phyloP scores from a whole-genome alignment of 2,888 invertebrate species.

The Polietes domitor region DNA sequence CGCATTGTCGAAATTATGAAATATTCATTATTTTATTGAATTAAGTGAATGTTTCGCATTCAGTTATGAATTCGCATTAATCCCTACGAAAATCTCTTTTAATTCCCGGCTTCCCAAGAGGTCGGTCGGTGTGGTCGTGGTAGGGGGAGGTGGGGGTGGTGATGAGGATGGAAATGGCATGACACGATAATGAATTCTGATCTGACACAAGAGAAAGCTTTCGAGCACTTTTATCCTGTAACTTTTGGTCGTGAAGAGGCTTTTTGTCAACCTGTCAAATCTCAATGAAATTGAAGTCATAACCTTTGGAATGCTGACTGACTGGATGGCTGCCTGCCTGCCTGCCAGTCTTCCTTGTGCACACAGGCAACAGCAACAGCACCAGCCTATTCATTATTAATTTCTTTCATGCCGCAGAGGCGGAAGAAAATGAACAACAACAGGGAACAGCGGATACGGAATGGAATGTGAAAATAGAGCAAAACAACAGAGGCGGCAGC shows the following conservation, averaged over 20 bases:
- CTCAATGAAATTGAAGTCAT: slow-evolving; percentile 23
- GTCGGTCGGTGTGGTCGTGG: no score
- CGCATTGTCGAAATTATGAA: no score
- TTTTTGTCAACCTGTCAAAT: slow-evolving; percentile 39
- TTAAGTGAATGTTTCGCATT: neutral
- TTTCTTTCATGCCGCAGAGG: neutral
- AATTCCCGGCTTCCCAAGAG: slow-evolving; percentile 1
- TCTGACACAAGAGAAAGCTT: slow-evolving; percentile 11
- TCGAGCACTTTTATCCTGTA: slow-evolving; percentile 13
- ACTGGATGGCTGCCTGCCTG: no score
- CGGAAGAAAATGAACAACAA: slow-evolving; percentile 26
- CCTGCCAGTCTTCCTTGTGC: no score
- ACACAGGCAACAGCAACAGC: no score
- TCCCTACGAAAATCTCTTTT: slow-evolving; percentile 3
- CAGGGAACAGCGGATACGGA: slow-evolving; percentile 17
- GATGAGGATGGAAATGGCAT: neutral
- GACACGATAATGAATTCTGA: slow-evolving; percentile 32
- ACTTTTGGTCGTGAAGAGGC: slow-evolving; percentile 15
- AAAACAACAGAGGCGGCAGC: neutral
- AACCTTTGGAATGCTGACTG: slow-evolving; percentile 14
- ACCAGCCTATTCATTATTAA: slow-evolving; percentile 19
- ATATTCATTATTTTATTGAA: neutral
- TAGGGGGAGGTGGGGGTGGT: no score
- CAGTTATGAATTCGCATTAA: neutral
- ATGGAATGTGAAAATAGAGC: slow-evolving; percentile 29